Evolutionary conservation across 1,140 invertebrate genomes (phyloP).

Genomic region (Brachystomella parvula): DNA sequence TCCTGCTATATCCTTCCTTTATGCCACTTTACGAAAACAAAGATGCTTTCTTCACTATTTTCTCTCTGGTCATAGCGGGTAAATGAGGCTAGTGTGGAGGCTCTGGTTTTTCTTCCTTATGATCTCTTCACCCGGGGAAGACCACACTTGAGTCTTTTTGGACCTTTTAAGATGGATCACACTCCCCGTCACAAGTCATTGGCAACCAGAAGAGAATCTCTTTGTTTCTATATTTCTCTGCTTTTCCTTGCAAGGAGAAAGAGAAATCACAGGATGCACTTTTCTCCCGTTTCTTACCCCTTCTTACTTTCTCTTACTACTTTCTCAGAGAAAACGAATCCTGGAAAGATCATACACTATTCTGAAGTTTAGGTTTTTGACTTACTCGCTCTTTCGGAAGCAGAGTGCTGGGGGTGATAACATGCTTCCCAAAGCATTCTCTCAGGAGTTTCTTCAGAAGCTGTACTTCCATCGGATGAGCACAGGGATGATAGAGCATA

Average conservation of each 20-base stretch:
- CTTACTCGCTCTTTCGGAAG: slow-evolving; percentile 56
- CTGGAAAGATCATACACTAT: neutral
- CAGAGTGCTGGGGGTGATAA: slow-evolving; percentile 66
- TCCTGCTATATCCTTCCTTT: neutral
- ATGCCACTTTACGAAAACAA: neutral
- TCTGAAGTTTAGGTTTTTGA: neutral
- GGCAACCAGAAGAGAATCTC: neutral
- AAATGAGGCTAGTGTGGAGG: neutral
- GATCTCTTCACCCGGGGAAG: neutral
- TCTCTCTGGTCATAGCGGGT: neutral
- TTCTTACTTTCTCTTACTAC: neutral
- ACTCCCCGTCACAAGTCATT: neutral
- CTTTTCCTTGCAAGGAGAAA: neutral
- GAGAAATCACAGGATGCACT: too few species aligned
- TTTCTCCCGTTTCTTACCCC: too few species aligned
- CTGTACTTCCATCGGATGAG: slow-evolving; percentile 57
- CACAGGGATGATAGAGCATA: slow-evolving; percentile 82
- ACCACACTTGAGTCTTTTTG: neutral
- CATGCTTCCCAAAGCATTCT: slow-evolving; percentile 64
- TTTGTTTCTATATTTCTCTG: neutral
- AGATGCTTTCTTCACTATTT: neutral
- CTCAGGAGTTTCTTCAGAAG: slow-evolving; percentile 56
- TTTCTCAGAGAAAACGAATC: neutral
- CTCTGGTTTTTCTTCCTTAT: neutral
- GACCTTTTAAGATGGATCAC: neutral